phyloP scores from a whole-genome alignment of 2,888 invertebrate species.

The Diarsia dahlii region DNA sequence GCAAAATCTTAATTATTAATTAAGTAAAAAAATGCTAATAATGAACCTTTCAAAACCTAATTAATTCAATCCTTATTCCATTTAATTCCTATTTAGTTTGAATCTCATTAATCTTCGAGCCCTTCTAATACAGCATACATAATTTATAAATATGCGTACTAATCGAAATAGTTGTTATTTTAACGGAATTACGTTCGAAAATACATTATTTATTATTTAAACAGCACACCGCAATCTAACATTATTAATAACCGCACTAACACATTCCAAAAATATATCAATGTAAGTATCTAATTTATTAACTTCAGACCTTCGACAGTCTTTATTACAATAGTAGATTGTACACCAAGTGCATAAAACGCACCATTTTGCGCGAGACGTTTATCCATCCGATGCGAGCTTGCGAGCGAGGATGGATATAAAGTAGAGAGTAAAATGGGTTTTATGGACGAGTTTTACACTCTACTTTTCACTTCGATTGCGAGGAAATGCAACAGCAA shows the following conservation, averaged over 20 bases:
- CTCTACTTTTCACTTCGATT: too few species aligned
- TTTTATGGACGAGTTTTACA: too few species aligned
- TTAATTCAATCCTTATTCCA: neutral
- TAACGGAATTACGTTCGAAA: neutral
- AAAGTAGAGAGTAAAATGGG: too few species aligned
- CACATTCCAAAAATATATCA: conserved; percentile 39
- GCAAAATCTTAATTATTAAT: neutral
- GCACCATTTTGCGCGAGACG: too few species aligned
- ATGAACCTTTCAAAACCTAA: neutral
- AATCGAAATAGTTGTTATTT: conserved; percentile 5
- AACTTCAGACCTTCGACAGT: conserved; percentile 9
- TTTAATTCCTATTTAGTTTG: neutral
- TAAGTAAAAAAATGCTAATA: neutral
- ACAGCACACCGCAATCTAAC: conserved; percentile 14
- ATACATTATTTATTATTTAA: conserved; percentile 1
- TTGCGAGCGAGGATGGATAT: too few species aligned
- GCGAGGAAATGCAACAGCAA: too few species aligned
- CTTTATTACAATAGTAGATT: conserved; percentile 7
- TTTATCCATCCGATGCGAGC: too few species aligned
- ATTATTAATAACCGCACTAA: conserved; percentile 18
- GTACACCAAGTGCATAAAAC: too few species aligned
- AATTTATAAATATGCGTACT: neutral
- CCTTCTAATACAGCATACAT: neutral
- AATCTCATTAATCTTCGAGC: neutral
- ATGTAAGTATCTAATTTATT: conserved; percentile 15